Conservation (phyloP, 2,888 invertebrate species). For the Hypena proboscidalis region DNA sequence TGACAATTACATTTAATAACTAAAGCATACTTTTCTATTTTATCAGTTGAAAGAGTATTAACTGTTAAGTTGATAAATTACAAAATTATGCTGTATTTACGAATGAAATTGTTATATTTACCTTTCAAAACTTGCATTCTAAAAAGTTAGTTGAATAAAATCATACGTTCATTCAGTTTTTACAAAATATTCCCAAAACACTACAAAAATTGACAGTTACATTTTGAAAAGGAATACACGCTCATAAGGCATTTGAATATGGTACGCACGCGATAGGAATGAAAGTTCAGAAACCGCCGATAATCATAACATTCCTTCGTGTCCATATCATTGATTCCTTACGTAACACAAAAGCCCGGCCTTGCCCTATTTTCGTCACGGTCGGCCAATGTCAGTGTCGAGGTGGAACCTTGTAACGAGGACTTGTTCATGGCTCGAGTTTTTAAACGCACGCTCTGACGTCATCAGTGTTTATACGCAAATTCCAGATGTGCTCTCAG, state of each 20-base stretch:
- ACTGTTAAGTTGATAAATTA: no score
- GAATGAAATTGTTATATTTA: no score
- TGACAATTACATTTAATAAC: no score
- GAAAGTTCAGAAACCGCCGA: conserved; percentile 12
- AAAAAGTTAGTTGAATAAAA: no score
- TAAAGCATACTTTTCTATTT: no score
- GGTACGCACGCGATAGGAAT: conserved; percentile 9
- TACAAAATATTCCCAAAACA: no score
- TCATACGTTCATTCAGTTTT: no score
- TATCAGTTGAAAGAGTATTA: no score
- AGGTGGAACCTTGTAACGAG: conserved; percentile 37
- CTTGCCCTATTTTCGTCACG: conserved; percentile 61
- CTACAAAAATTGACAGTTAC: no score
- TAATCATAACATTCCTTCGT: conserved; percentile 18
- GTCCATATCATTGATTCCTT: conserved; percentile 26
- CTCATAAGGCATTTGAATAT: conserved; percentile 14
- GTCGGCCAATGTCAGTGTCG: conserved; percentile 67
- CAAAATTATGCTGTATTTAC: no score
- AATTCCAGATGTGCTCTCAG: conserved; percentile 27
- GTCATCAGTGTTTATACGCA: conserved; percentile 35
- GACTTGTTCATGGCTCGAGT: conserved; percentile 35
- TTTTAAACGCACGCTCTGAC: conserved; percentile 33
- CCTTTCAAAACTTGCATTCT: no score
- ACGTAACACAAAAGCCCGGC: conserved; percentile 48
- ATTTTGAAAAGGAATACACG: no score